These are phyloP conservation scores for Perca fluviatilis DNA, from an alignment of 2,113 vertebrate species.

Conservation along the genomic window DNA sequence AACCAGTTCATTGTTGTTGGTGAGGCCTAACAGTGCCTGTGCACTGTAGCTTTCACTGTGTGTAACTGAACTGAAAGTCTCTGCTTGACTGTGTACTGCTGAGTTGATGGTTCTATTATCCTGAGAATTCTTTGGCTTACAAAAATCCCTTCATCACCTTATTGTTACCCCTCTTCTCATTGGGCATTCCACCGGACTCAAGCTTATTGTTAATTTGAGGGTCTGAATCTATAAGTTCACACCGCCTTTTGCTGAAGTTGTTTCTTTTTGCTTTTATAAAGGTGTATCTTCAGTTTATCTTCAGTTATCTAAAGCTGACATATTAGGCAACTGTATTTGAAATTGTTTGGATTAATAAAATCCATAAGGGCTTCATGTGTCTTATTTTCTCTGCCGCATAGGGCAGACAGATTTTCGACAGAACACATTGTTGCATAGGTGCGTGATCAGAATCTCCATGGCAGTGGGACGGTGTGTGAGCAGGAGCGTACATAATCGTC, in stretches of 20 bases:
- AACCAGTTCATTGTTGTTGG: neutral
- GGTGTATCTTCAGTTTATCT: neutral
- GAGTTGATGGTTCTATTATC: neutral
- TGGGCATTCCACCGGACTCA: neutral
- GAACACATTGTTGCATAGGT: neutral
- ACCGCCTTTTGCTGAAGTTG: neutral
- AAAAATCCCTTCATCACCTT: neutral
- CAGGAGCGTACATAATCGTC: neutral
- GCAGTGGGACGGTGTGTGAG: slow-evolving; percentile 10
- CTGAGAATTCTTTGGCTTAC: neutral
- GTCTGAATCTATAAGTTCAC: neutral
- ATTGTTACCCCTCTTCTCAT: neutral
- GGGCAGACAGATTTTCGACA: neutral
- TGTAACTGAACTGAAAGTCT: neutral
- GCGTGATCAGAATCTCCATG: slow-evolving; percentile 15
- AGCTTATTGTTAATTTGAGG: neutral
- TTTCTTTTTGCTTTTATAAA: neutral
- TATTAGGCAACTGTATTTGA: neutral
- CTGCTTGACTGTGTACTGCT: neutral
- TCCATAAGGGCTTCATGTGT: neutral
- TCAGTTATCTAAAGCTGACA: neutral
- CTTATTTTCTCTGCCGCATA: neutral
- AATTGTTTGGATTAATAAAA: neutral
- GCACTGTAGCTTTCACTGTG: neutral
- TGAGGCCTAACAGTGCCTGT: neutral